These are phyloP conservation scores for Archips xylosteana DNA, from an alignment of 2,888 invertebrate genomes.

Conservation along the genomic window DNA sequence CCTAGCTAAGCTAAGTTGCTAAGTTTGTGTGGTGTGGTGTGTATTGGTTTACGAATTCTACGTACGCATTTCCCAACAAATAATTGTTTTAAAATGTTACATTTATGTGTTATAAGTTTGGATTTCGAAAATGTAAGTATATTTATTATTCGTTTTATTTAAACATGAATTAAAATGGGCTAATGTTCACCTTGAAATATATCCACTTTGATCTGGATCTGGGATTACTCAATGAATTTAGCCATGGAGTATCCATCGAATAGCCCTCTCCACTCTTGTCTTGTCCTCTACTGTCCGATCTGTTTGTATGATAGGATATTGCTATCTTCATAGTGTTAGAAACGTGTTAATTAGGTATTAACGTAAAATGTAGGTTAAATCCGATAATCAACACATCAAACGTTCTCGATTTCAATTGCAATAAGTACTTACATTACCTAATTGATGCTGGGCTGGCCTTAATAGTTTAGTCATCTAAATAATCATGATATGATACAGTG, in stretches of 20 bases:
- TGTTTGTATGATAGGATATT: background rate
- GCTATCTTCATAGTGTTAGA: background rate
- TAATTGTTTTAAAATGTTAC: conserved; percentile 47
- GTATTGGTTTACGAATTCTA: conserved; percentile 15
- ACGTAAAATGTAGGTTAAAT: background rate
- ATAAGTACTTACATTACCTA: background rate
- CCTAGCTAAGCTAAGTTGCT: too few species aligned
- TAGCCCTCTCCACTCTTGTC: background rate
- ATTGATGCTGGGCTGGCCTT: background rate
- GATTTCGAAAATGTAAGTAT: conserved; percentile 52
- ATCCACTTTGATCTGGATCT: background rate
- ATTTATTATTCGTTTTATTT: conserved; percentile 14
- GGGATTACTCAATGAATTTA: background rate
- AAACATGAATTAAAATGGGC: background rate
- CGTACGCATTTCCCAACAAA: conserved; percentile 21
- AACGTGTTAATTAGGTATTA: background rate
- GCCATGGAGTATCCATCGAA: background rate
- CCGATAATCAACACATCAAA: background rate
- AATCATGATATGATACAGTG: background rate
- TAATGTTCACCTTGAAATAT: background rate
- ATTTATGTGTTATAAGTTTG: conserved; percentile 43
- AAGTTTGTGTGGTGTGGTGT: background rate
- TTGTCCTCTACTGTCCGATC: background rate
- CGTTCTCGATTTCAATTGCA: background rate
- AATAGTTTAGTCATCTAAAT: background rate